Base-by-base conservation (phyloP, 2,113 vertebrate species). In the Tragelaphus strepsiceros region DNA sequence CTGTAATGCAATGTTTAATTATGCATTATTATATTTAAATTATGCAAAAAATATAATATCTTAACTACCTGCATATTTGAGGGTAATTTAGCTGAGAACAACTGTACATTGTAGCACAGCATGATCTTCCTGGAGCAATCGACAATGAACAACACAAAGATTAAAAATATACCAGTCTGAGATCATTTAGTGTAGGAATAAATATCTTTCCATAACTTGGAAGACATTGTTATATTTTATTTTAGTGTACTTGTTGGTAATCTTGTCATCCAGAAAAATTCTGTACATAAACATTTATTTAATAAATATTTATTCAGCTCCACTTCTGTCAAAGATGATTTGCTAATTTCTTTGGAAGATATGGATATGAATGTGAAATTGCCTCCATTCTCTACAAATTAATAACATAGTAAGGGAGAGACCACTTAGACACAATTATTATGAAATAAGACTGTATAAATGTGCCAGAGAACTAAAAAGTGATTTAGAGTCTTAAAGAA, bases 1-100 rank as follows among this genome's bases (percentile, higher is more conserved):
- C 49, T 90, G 2, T 89, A 81, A 59, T 49, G 16, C 26, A 13
- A 5, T 89, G 7, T 62, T 93, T 93, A 88, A 81, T 84, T 90
- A 49, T 93, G 24, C n/a, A 16, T 96, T 56, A 83, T 83, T 56
- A 83, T 83, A 56, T 56, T 83, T 83, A 26, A 56, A 56, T 83
- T 83, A 56, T 56, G 22, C 13, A 83, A 83, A 83, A 82, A 56
- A 7, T 83, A 10, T 62, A 32, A 22, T 85, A 67, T 78, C 81
- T 92, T 95, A 87, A 85, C 80, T 93, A 49, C 28, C 12, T 93
- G 28, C n/a, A 11, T 96, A 71, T 97, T 80, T 91, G 77, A 85
- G 97, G 39, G 21, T 67, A 92, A 91, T 56, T 93, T 90, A 74
- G 53, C 54, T 24, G 19, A 74, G 19, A 92, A 62, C 4, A 51